phyloP scores from a whole-genome alignment of 1,140 invertebrate species.

The Psilanteris sp. region DNA sequence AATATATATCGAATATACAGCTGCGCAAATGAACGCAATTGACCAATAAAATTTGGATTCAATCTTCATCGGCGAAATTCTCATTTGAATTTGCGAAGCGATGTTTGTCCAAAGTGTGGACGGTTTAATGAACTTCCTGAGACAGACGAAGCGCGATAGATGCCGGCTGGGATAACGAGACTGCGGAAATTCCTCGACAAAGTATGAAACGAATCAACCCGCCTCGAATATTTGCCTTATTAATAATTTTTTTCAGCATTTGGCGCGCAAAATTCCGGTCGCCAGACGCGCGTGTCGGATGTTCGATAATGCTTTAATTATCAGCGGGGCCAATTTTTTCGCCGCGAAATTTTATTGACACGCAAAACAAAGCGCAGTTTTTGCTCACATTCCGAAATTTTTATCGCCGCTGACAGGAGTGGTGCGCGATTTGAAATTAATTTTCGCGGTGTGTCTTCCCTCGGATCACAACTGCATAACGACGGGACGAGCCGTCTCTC shows the following conservation, averaged over 20 bases:
- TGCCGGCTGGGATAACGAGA: constrained; percentile 27
- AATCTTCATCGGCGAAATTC: constrained; percentile 8
- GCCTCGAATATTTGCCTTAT: constrained; percentile 73
- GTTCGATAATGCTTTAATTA: constrained; percentile 39
- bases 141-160: constrained; percentile 52
- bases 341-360: constrained; percentile 30
- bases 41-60: constrained; percentile 29
- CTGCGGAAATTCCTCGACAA: constrained; percentile 69
- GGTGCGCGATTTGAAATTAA: constrained; percentile 19
- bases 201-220: constrained; percentile 65
- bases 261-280: constrained; percentile 25
- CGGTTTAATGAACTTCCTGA: constrained; percentile 73
- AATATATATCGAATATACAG: neutral
- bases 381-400: constrained; percentile 37
- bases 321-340: constrained; percentile 16
- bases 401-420: constrained; percentile 2
- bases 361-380: constrained; percentile 21
- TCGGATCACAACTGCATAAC: constrained; percentile 8
- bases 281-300: constrained; percentile 2
- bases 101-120: constrained; percentile 25
- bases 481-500: constrained; percentile 1
- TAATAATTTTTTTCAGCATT: constrained; percentile 69
- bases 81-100: constrained; percentile 14
- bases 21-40: constrained; percentile 6
- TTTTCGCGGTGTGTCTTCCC: constrained; percentile 1